Evolutionary conservation across 2,888 invertebrate genomes (phyloP).

Genomic region (Sarcophaga variegata): DNA sequence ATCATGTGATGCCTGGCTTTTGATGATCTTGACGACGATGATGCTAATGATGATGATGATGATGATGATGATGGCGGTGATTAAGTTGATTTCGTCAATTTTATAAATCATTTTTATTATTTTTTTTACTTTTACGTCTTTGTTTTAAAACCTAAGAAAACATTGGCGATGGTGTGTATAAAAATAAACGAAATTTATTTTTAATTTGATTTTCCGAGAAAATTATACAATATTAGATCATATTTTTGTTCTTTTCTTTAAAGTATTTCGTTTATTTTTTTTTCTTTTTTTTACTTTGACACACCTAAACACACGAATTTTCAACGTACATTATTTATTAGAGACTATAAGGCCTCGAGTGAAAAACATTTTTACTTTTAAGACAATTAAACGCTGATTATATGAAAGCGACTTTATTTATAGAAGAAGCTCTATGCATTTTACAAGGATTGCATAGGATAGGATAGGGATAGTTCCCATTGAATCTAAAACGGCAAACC

Average conservation of each 20-base stretch:
- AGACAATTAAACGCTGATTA: too few relatives aligned
- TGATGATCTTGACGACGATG: background rate
- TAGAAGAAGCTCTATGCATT: too few relatives aligned
- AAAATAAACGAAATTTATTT: slow-evolving; percentile 10
- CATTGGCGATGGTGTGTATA: background rate
- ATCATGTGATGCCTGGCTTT: slow-evolving; percentile 20
- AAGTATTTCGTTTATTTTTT: background rate
- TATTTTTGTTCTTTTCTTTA: background rate
- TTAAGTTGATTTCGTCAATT: slow-evolving; percentile 21
- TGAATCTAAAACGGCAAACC: too few relatives aligned
- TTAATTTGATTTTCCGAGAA: slow-evolving; percentile 56
- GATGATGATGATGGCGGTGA: background rate
- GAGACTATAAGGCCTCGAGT: background rate
- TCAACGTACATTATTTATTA: too few relatives aligned
- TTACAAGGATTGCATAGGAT: too few relatives aligned
- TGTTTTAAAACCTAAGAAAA: slow-evolving; percentile 15
- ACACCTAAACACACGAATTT: background rate
- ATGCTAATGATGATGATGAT: background rate
- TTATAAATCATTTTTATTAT: slow-evolving; percentile 21
- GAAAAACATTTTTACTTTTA: background rate
- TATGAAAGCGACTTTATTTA: too few relatives aligned
- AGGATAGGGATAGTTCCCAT: too few relatives aligned
- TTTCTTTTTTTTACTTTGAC: background rate
- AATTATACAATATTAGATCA: slow-evolving; percentile 52
- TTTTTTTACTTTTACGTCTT: background rate